Base-by-base conservation (phyloP, 2,797 vertebrate genomes). In the Crypturellus tataupa region DNA sequence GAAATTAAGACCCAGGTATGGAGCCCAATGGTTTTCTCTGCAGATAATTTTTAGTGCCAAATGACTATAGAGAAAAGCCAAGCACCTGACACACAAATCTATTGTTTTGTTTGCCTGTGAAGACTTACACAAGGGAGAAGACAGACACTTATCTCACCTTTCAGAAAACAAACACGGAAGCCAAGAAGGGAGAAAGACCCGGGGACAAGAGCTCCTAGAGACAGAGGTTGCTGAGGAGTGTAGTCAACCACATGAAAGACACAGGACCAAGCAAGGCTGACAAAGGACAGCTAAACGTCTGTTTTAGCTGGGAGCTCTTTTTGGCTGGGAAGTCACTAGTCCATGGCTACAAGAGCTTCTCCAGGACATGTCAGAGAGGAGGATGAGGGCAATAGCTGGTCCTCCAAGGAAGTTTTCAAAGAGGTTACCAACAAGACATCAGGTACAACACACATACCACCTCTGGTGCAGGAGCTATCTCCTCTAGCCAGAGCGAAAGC, bases 1-100 rank as follows among this genome's bases (percentile, higher is more conserved):
- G 90, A 96, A 93, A 96, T 96, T 95, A 96, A 96, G 80, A 86
- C 46, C 75, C 53, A 94, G 83, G 88, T 95, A 89, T 62, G 80
- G 85, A 96, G 89, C 85, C 87, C 83, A 79, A 62, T 64, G 76
- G 68, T 96, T 93, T 93, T 89, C 93, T 91, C 94, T 87, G 94
- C 90, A 80, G 89, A 93, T 82, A 94, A 89, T 96, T 94, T 93
- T 93, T 80, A 87, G 75, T 91, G 90, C 91, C 86, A 96, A 77
- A 80, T 84, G 70, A 93, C 94, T 90, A 95, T 56, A 85, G 86
- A 94, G 85, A 92, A 75, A 94, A 80, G 88, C 80, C 78, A 86
- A 93, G 78, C 8, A 0, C 84, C 88, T 88, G 85, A 75, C 73
- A 67, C 1, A 4, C 16, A 69, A 86, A 39, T 49, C 85, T 92